Evolutionary conservation across 2,888 invertebrate genomes (phyloP), one percentile per base, ranked within the genome.

Genomic region (Digitonthophagus gazella): DNA sequence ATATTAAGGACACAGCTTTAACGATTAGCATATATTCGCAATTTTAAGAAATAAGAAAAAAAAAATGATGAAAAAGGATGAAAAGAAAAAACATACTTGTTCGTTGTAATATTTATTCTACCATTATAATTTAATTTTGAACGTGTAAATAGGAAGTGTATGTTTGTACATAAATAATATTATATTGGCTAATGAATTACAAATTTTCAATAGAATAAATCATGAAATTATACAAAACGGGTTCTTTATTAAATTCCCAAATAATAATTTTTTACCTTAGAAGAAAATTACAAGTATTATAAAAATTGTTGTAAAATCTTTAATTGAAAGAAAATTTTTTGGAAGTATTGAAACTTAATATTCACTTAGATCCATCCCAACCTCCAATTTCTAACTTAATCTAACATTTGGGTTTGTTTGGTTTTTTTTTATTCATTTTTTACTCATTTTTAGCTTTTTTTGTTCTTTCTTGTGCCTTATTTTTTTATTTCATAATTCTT

Each of bases 151-250:
- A 83, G 78, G 74, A 74, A 61, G 28, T 84, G 83, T 84, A 84
- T 84, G 84, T 84, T 84, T 84, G 83, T 84, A 84, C 80, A 84
- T 84, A 84, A 75, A 77, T 74, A 80, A 81, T 80, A 81, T 80
- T 80, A 81, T 81, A 82, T 81, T 80, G 80, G 82, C 81, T 81
- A 79, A 81, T 80, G 80, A 79, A 76, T 80, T 79, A 79, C 79
- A 82, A 78, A 80, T 83, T 83, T 83, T 82, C 81, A 81, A 82
- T 82, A 82, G 82, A 82, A 82, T 83, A 82, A 82, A 81, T 78
- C 68, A 74, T 74, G 68, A 74, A 75, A 75, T 66, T 72, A 69
- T 68, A 72, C 19, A 66, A 28, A 55, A 67, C 65, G 71, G 67
- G 66, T 69, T 44, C 71, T 75, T 73, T 70, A 70, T 74, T 72